These are phyloP conservation scores for Mastomys natalensis DNA, from an alignment of 2,113 vertebrate species.

Conservation along the genomic window DNA sequence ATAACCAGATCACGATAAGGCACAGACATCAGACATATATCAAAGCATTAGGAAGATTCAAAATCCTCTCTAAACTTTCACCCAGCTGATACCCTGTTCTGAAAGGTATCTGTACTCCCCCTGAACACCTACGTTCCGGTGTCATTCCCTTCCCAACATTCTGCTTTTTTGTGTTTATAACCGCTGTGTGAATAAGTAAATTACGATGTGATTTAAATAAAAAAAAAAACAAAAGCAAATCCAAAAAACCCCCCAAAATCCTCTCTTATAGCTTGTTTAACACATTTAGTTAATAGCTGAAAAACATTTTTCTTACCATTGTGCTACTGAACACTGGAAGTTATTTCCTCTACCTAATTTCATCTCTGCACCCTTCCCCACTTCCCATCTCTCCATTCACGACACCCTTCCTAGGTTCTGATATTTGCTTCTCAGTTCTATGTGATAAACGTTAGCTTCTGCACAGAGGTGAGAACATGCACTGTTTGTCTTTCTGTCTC, in stretches of 20 bases:
- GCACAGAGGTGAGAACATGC: background rate
- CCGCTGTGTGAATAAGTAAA: too few species aligned
- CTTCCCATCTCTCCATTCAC: background rate
- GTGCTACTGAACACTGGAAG: background rate
- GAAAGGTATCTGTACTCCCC: too few species aligned
- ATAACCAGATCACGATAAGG: background rate
- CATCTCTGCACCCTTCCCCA: background rate
- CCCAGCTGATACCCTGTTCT: too few species aligned
- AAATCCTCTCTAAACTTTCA: too few species aligned
- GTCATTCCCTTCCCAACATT: too few species aligned
- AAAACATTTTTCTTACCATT: background rate
- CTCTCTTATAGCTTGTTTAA: background rate
- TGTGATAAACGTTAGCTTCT: background rate
- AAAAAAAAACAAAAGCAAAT: too few species aligned
- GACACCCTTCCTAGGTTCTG: background rate
- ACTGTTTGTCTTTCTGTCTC: background rate
- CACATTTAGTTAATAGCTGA: background rate
- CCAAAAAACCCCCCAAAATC: too few species aligned
- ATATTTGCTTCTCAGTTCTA: background rate
- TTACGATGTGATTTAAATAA: too few species aligned
- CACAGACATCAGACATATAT: background rate
- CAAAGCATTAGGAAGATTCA: background rate
- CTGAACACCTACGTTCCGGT: too few species aligned
- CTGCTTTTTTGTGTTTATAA: too few species aligned
- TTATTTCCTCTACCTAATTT: background rate